Conservation (phyloP, 2,888 invertebrate genomes). For the Bursaphelenchus okinawaensis region DNA sequence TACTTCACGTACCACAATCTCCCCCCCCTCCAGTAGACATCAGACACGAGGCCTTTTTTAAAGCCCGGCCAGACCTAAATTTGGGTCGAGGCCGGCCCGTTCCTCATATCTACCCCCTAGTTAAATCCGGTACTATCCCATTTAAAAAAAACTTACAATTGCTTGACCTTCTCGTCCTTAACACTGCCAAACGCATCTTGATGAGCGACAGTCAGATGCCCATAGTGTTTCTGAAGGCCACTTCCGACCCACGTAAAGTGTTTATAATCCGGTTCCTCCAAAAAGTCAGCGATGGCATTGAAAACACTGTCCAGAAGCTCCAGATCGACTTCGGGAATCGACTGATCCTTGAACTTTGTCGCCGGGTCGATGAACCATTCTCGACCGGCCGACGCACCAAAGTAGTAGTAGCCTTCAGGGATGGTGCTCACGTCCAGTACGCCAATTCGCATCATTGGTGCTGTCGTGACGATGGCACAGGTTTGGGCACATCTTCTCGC, state of each 20-base stretch:
- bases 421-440: constrained; percentile 46
- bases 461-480: constrained; percentile 55
- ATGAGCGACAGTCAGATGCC: constrained; percentile 47
- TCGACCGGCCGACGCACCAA: constrained; percentile 56
- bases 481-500: constrained; percentile 55
- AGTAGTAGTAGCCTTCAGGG: constrained; percentile 56
- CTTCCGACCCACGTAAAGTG: constrained; percentile 55
- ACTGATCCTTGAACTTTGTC: constrained; percentile 54
- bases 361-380: constrained; percentile 57
- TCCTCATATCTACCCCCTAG: no score
- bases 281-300: constrained; percentile 36
- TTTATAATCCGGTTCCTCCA: constrained; percentile 47
- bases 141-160: constrained; percentile 31
- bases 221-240: constrained; percentile 57
- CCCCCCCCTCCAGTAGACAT: no score
- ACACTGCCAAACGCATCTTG: constrained; percentile 36
- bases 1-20: no score
- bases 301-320: constrained; percentile 48
- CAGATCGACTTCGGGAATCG: constrained; percentile 43
- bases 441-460: constrained; percentile 56
- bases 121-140: constrained; percentile 15
- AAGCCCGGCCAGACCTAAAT: background rate
- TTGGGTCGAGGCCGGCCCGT: no score
- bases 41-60: background rate
- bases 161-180: constrained; percentile 10